A percentile compares a stretch with the other conserved stretches of the same genome.
These are phyloP conservation scores for Pseudomugil gertrudae DNA, from an alignment of 2,797 vertebrate species.

Conservation along the genomic window DNA sequence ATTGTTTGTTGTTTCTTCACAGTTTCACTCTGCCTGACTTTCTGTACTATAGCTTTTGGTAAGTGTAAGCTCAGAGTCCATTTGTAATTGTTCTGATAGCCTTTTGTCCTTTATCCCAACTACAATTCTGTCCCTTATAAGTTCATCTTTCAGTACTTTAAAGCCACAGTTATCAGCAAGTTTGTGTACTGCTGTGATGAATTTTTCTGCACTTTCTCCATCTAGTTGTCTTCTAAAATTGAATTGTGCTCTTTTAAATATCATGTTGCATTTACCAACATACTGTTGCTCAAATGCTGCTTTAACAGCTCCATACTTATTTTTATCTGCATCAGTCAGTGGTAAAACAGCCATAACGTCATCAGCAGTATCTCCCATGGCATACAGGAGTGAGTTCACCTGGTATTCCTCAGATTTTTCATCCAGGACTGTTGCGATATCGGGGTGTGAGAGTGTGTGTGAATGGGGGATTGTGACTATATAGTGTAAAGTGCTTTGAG, in stretches of 20 bases:
- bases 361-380: slow-evolving; percentile 33
- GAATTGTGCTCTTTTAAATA: slow-evolving; percentile 48
- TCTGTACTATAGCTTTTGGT: background rate
- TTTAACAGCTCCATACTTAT: slow-evolving; percentile 37
- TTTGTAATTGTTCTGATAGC: slow-evolving; percentile 1
- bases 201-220: slow-evolving; percentile 12
- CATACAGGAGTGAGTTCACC: slow-evolving; percentile 40
- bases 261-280: background rate
- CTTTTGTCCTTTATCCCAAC: slow-evolving; percentile 7
- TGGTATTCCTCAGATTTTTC: slow-evolving; percentile 23
- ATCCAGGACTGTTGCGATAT: background rate
- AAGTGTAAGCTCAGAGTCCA: background rate
- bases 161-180: slow-evolving; percentile 8
- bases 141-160: slow-evolving; percentile 1
- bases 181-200: slow-evolving; percentile 21
- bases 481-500: too few species aligned
- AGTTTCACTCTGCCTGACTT: slow-evolving; percentile 2
- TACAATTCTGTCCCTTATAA: slow-evolving; percentile 12
- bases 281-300: slow-evolving; percentile 21
- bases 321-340: background rate
- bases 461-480: too few species aligned
- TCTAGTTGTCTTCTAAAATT: slow-evolving; percentile 28
- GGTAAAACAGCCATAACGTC: slow-evolving; percentile 29
- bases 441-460: too few species aligned
- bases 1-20: slow-evolving; percentile 9